Base-by-base conservation (phyloP, 2,113 vertebrate species). In the Platichthys stellatus region DNA sequence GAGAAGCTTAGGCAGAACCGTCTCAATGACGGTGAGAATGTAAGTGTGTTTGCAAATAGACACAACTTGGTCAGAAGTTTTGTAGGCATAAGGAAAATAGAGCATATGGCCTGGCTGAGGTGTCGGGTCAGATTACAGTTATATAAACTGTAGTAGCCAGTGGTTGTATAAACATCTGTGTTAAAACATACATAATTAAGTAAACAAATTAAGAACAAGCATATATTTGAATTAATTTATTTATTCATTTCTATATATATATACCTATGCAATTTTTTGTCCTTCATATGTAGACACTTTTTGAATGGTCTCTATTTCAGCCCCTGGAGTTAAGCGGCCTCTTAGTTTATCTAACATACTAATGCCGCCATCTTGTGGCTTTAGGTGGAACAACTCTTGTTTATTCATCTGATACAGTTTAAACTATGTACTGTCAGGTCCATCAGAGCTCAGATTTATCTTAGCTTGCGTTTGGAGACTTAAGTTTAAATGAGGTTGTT, bases 351-450 rank as follows among this genome's bases (percentile, higher is more conserved):
- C 10, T 59, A 6, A 63, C 53, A 5, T 31, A 28, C 10, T 5
- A 20, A 76, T 20, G 15, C 76, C 82, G 78, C 83, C 76, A 81
- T 82, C 83, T 83, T 0, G 0, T 79, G 90, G 78, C 66, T 28
- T 0, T 12, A 47, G 2, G 5, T 56, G 28, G 62, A 87, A 88
- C 2, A n/a, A 15, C 67, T 69, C 35, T 5, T 14, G 61, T 2
- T 67, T 17, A 13, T 10, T 69, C 20, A 31, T 2, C 13, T 31
- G 6, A 13, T 51, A 51, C 49, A 51, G 23, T 51, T 31, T 23
- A 43, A 21, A n/a, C 31, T 54, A 61, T 31, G 6, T 31, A 31
- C 31, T 31, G 5, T 6, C 31, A 31, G 28, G 28, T 31, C 28
- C 28, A 31, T 31, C 28, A 31, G 28, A 23, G 23, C 23, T 23